phyloP scores from a whole-genome alignment of 1,140 invertebrate species.

The Scylla paramamosain region DNA sequence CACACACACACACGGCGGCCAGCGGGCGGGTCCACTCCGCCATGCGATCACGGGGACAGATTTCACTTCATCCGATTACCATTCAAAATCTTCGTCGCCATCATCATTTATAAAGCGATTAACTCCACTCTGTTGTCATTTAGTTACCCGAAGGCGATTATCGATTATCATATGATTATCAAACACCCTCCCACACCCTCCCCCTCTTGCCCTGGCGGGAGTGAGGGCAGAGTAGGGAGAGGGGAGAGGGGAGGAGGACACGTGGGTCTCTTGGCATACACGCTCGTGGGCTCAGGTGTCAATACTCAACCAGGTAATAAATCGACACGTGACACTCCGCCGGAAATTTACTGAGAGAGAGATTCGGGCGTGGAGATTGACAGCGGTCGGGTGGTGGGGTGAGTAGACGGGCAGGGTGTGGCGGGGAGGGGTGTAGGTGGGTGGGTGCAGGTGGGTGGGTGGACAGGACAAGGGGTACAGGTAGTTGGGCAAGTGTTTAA shows the following conservation, averaged over 20 bases:
- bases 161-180: constrained; percentile 54
- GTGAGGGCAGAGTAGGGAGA: background rate
- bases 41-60: constrained; percentile 18
- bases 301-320: constrained; percentile 28
- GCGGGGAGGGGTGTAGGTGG: background rate
- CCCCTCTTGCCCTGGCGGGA: background rate
- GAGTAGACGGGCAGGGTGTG: background rate
- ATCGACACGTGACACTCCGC: background rate
- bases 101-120: constrained; percentile 51
- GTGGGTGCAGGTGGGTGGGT: background rate
- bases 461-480: too few species aligned
- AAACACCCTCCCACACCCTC: background rate
- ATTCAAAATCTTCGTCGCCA: constrained; percentile 48
- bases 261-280: background rate
- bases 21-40: background rate
- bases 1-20: background rate
- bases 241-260: background rate
- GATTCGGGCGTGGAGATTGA: background rate
- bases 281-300: constrained; percentile 18
- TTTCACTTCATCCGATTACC: constrained; percentile 33
- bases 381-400: background rate
- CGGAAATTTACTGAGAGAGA: constrained; percentile 4
- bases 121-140: constrained; percentile 45
- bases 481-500: too few species aligned
- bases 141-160: constrained; percentile 55